Evolutionary conservation across 2,888 invertebrate genomes (phyloP).

Genomic region (Rugalucina vietnamica): DNA sequence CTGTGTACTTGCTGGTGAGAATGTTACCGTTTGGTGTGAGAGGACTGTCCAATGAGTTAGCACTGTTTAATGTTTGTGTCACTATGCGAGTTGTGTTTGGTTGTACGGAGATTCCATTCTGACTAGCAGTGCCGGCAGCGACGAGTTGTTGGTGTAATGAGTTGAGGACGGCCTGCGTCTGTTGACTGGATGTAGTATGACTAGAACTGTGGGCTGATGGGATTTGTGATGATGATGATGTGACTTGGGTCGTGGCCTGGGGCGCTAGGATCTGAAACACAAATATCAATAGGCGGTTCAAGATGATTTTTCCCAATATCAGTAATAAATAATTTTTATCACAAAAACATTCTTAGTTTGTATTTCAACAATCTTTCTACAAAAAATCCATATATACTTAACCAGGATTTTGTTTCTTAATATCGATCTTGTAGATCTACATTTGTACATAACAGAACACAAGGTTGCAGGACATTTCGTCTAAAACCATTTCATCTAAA

Average conservation of each 20-base stretch:
- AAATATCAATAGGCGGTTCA: too few relatives aligned
- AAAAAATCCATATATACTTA: too few relatives aligned
- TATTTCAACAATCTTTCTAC: too few relatives aligned
- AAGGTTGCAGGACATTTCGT: too few relatives aligned
- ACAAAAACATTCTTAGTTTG: too few relatives aligned
- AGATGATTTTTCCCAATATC: too few relatives aligned
- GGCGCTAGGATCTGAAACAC: conserved; percentile 68
- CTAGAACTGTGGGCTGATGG: conserved; percentile 55
- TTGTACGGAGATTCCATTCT: conserved; percentile 54
- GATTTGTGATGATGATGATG: conserved; percentile 37
- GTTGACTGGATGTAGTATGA: conserved; percentile 63
- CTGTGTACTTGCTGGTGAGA: conserved; percentile 49
- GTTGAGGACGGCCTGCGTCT: conserved; percentile 66
- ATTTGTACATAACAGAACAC: too few relatives aligned
- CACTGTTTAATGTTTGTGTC: conserved; percentile 46
- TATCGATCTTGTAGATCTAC: too few relatives aligned
- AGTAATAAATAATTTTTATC: too few relatives aligned
- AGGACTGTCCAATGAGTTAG: conserved; percentile 9
- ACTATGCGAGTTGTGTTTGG: conserved; percentile 50
- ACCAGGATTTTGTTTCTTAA: too few relatives aligned
- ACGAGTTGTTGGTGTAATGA: conserved; percentile 65
- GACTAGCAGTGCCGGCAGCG: conserved; percentile 49
- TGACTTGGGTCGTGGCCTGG: conserved; percentile 65
- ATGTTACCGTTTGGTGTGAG: conserved; percentile 2
- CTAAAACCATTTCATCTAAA: too few relatives aligned